phyloP scores from a whole-genome alignment of 2,888 invertebrate genomes.

The Adineta ricciae region DNA sequence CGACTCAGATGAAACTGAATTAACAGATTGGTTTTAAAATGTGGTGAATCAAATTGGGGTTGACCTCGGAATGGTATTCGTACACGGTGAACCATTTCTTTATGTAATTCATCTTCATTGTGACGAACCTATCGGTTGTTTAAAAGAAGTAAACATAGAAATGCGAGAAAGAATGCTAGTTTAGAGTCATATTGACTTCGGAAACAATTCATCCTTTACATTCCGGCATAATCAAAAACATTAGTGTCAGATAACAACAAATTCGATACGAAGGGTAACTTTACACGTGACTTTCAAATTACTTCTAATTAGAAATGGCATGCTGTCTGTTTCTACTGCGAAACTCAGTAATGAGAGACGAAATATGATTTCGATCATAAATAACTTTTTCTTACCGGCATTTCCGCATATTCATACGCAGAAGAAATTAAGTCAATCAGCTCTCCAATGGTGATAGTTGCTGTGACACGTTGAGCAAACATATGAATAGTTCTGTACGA shows the following conservation, averaged over 20 bases:
- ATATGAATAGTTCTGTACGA: conserved; percentile 79
- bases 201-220: too few species aligned
- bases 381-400: conserved; percentile 66
- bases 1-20: conserved; percentile 87
- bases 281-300: conserved; percentile 88
- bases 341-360: too few species aligned
- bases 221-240: too few species aligned
- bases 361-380: too few species aligned
- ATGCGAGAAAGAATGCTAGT: too few species aligned
- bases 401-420: conserved; percentile 74
- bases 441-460: conserved; percentile 61
- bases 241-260: neutral
- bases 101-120: conserved; percentile 33
- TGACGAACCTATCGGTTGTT: conserved; percentile 21
- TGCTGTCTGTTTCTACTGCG: too few species aligned
- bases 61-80: conserved; percentile 48
- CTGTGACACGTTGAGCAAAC: conserved; percentile 63
- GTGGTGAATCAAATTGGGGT: conserved; percentile 69
- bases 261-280: conserved; percentile 41
- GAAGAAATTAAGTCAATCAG: conserved; percentile 66
- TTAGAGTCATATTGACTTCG: too few species aligned
- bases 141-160: conserved; percentile 37
- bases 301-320: conserved; percentile 47
- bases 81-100: conserved; percentile 66
- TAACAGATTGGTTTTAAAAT: conserved; percentile 82